Evolutionary conservation across 2,113 vertebrate genomes (phyloP).

Genomic region (Elephantulus edwardii): DNA sequence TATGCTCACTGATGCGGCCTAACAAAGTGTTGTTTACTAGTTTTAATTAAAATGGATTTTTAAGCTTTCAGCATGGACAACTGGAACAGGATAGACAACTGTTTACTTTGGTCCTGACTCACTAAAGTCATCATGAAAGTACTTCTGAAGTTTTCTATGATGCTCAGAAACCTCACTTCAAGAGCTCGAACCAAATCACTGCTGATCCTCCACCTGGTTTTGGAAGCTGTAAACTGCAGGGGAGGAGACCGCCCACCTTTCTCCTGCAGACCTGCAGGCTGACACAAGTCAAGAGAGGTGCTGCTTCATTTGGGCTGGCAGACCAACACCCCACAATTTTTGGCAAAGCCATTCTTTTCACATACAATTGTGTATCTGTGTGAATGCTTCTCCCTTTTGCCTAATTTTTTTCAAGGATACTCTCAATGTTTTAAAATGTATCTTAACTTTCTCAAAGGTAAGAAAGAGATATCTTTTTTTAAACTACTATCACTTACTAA

Average conservation of each 20-base stretch:
- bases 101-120: background rate
- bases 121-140: background rate
- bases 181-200: no score
- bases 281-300: no score
- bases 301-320: no score
- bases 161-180: no score
- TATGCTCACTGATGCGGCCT: background rate
- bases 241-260: no score
- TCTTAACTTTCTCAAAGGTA: slow-evolving; percentile 16
- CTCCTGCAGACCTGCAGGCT: no score
- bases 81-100: background rate
- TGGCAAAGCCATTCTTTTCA: slow-evolving; percentile 11
- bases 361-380: background rate
- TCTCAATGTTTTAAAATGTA: slow-evolving; percentile 24
- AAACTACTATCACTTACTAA: background rate
- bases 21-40: background rate
- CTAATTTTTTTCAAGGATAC: slow-evolving; percentile 1
- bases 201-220: no score
- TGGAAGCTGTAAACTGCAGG: no score
- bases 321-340: background rate
- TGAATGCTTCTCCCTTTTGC: background rate
- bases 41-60: slow-evolving; percentile 59
- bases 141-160: background rate
- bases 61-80: background rate
- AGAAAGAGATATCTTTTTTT: slow-evolving; percentile 30